phyloP scores from a whole-genome alignment of 1,140 invertebrate species.

The Drosophila biarmipes region DNA sequence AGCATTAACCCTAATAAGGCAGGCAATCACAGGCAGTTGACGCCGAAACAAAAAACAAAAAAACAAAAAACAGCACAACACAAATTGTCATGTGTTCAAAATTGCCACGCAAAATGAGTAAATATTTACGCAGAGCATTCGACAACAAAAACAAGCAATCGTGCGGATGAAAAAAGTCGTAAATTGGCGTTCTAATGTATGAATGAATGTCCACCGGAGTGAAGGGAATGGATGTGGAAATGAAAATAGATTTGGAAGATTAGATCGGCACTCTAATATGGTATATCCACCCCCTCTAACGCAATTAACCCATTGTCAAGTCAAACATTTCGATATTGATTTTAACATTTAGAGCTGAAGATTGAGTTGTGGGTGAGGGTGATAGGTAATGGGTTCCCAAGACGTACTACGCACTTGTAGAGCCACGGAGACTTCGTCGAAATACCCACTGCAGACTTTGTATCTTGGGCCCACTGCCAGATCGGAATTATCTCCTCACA shows the following conservation, averaged over 20 bases:
- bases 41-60: conserved; percentile 17
- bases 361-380: conserved; percentile 14
- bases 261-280: conserved; percentile 8
- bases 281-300: conserved; percentile 9
- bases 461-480: conserved; percentile 12
- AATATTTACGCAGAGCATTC: conserved; percentile 68
- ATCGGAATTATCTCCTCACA: conserved; percentile 7
- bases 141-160: conserved; percentile 30
- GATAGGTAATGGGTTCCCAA: not conserved
- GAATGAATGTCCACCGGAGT: conserved; percentile 23
- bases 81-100: conserved; percentile 76
- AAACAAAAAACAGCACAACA: conserved; percentile 22
- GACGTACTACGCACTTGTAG: conserved; percentile 21
- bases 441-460: conserved; percentile 9
- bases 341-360: conserved; percentile 12
- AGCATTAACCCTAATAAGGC: conserved; percentile 56
- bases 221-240: not conserved
- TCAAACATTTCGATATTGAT: conserved; percentile 6
- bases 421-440: not conserved
- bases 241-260: not conserved
- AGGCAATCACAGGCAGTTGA: conserved; percentile 27
- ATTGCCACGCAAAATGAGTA: conserved; percentile 76
- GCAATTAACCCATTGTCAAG: conserved; percentile 33
- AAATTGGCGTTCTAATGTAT: conserved; percentile 65
- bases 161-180: conserved; percentile 29